phyloP scores from a whole-genome alignment of 2,113 vertebrate genomes.

The Cebidichthys violaceus region DNA sequence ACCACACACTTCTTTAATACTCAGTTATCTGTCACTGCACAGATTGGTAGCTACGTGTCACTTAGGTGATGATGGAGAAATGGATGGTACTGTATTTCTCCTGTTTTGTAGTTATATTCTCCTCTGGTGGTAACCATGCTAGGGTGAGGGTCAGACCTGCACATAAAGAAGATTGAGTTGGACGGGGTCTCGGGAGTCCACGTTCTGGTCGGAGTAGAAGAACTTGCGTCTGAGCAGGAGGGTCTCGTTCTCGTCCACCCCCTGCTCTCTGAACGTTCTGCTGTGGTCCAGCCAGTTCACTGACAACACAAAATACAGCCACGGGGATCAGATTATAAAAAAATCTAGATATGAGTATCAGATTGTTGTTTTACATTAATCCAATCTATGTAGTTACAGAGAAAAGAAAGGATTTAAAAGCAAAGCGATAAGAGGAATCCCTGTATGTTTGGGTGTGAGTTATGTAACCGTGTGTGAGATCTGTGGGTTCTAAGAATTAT shows the following conservation, averaged over 20 bases:
- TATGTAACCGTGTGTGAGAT: neutral
- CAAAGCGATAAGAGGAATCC: neutral
- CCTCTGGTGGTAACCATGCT: neutral
- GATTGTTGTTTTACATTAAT: neutral
- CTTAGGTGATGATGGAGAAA: neutral
- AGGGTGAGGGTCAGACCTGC: conserved; percentile 85
- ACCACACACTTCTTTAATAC: neutral
- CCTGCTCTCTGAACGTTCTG: conserved; percentile 96
- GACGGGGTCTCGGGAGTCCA: conserved; percentile 98
- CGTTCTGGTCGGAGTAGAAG: conserved; percentile 99
- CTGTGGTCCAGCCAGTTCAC: conserved; percentile 99
- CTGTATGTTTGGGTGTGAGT: neutral
- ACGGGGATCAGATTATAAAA: neutral
- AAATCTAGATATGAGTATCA: neutral
- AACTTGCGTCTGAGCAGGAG: conserved; percentile 95
- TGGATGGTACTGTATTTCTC: neutral
- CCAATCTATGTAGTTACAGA: neutral
- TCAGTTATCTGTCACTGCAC: too few species aligned
- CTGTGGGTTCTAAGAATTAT: neutral
- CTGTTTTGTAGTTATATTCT: neutral
- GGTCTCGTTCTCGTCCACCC: conserved; percentile 95
- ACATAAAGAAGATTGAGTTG: conserved; percentile 98
- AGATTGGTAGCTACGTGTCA: neutral
- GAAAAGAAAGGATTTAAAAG: neutral
- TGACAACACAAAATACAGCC: conserved; percentile 56